Evolutionary conservation across 2,797 vertebrate genomes (phyloP).

Genomic region (Channallabes apus): DNA sequence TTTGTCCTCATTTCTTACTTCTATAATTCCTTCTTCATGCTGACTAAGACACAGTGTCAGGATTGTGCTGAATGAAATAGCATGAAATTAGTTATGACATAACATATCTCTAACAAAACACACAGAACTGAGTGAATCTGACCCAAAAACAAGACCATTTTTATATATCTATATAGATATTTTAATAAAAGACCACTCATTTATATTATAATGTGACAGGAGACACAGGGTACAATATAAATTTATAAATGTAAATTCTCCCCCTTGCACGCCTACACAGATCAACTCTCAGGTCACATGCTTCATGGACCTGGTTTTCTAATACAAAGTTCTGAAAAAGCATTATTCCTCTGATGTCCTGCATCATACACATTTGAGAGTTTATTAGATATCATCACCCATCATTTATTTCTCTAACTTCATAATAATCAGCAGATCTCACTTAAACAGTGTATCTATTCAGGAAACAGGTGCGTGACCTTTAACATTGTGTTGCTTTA

Average conservation of each 20-base stretch:
- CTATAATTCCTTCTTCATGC: not conserved
- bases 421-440: not conserved
- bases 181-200: not conserved
- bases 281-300: not conserved
- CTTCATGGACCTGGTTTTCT: not conserved
- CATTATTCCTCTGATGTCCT: conserved; percentile 8
- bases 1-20: not conserved
- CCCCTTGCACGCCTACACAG: not conserved
- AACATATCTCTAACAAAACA: not conserved
- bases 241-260: not conserved
- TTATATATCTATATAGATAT: not conserved
- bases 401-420: not conserved
- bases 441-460: not conserved
- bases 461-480: not conserved
- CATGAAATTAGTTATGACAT: too few species aligned
- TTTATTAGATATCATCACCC: not conserved
- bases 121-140: not conserved
- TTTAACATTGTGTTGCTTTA: not conserved
- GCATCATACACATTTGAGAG: not conserved
- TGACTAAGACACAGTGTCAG: not conserved
- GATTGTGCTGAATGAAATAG: not conserved
- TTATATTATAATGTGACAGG: not conserved
- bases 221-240: not conserved
- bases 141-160: not conserved
- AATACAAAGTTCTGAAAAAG: not conserved